A percentile compares a stretch with the other conserved stretches of the same genome.
Conservation (phyloP, 2,888 invertebrate genomes). For the Oligia strigilis region DNA sequence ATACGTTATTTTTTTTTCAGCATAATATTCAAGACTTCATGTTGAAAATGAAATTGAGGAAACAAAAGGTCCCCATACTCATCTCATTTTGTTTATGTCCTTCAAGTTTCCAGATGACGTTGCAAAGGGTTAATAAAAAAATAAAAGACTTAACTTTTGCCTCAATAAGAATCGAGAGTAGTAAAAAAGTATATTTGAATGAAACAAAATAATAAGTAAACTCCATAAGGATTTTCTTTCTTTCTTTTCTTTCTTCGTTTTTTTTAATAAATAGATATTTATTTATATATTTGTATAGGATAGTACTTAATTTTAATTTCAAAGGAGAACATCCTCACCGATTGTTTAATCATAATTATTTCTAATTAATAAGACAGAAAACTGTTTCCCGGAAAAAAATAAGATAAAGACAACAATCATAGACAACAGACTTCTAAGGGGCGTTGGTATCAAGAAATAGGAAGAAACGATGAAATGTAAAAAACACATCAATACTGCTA, state of each 20-base stretch:
- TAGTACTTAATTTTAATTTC: neutral
- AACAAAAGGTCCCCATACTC: neutral
- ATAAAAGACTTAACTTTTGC: neutral
- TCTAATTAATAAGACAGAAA: slow-evolving; percentile 15
- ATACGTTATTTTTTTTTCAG: slow-evolving; percentile 21
- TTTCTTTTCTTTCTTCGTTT: too few relatives aligned
- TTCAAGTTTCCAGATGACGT: neutral
- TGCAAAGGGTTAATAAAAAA: neutral
- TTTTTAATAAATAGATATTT: neutral
- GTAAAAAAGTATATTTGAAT: neutral
- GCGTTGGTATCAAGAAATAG: slow-evolving; percentile 3
- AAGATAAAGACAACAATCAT: neutral
- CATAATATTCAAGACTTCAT: slow-evolving; percentile 5
- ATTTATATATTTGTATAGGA: neutral
- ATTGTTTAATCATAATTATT: slow-evolving; percentile 20
- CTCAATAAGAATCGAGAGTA: neutral
- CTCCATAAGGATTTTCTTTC: neutral
- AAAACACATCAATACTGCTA: too few relatives aligned
- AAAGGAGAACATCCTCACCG: neutral
- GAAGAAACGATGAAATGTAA: neutral
- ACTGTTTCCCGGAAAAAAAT: slow-evolving; percentile 1
- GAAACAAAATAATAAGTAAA: neutral
- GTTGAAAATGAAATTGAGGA: slow-evolving; percentile 4
- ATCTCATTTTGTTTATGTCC: slow-evolving; percentile 5
- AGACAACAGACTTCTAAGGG: neutral